Conservation (phyloP, 2,797 vertebrate genomes). For the Crocidura indochinensis region DNA sequence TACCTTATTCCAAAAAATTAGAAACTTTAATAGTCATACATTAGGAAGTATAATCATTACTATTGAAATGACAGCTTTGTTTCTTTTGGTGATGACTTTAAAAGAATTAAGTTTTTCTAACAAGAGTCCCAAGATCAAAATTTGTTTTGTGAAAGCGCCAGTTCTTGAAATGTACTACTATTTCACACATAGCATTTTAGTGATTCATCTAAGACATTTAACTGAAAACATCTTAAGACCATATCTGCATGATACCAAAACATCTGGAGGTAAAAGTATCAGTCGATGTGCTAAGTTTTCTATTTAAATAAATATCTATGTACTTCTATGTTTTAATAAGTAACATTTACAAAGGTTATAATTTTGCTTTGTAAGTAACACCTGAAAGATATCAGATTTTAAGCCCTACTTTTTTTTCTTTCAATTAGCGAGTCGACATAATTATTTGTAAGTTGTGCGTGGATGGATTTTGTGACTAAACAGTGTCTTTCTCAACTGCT, state of each 20-base stretch:
- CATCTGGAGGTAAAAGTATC: slow-evolving; percentile 73
- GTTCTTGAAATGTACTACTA: slow-evolving; percentile 79
- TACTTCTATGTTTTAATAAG: slow-evolving; percentile 56
- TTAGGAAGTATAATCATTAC: slow-evolving; percentile 45
- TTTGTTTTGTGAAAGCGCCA: slow-evolving; percentile 77
- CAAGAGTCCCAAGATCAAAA: slow-evolving; percentile 68
- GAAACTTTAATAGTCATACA: slow-evolving; percentile 19
- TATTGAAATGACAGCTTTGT: slow-evolving; percentile 64
- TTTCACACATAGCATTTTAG: slow-evolving; percentile 81
- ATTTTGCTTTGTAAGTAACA: slow-evolving; percentile 68
- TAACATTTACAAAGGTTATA: slow-evolving; percentile 44
- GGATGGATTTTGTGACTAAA: background rate
- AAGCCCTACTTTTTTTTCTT: slow-evolving; percentile 11
- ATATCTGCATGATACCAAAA: slow-evolving; percentile 69
- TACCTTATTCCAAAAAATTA: slow-evolving; percentile 53
- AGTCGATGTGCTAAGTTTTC: slow-evolving; percentile 53
- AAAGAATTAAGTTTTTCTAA: slow-evolving; percentile 74
- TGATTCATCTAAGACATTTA: slow-evolving; percentile 82
- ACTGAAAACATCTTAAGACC: slow-evolving; percentile 80
- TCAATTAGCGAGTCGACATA: slow-evolving; percentile 42
- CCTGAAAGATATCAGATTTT: slow-evolving; percentile 46
- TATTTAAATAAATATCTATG: slow-evolving; percentile 65
- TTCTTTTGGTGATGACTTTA: slow-evolving; percentile 54
- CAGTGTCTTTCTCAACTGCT: slow-evolving; percentile 22
- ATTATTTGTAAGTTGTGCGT: slow-evolving; percentile 23